Base-by-base conservation (phyloP, 2,113 vertebrate genomes). In the Donacobius atricapilla region DNA sequence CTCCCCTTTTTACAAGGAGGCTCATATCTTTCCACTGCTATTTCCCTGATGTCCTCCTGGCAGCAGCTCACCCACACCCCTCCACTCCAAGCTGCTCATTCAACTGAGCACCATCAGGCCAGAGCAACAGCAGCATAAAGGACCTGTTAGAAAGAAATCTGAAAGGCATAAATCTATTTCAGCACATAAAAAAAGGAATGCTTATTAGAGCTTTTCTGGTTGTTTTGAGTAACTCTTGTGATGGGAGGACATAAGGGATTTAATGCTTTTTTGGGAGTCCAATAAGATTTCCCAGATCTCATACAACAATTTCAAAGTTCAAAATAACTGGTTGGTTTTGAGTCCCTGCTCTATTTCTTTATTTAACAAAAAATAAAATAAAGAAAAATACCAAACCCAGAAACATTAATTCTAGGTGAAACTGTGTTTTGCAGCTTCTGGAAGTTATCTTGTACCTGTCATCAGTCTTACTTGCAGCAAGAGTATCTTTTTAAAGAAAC, bases 51-150 rank as follows among this genome's bases (percentile, higher is more conserved):
- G 37, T 19, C 14, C 58, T 60, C 40, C 65, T 47, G 44, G 37
- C 57, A 54, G 33, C 88, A 85, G 35, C 70, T 80, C 76, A 3
- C 39, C n/a, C 50, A 23, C 21, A 18, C 6, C 7, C 21, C 30
- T 31, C 44, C 66, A 28, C 44, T 28, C 56, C 0, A 5, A 61
- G n/a, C 24, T 70, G 45, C 48, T 15, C 0, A 0, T 17, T 51
- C 80, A 61, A 28, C 54, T 70, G 35, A 15, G 39, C 7, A 6
- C 33, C 42, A 48, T 3, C 64, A 14, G 48, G 6, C 39, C 58
- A 63, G 31, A 79, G 27, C 37, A 70, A 16, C 6, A 30, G 45
- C 60, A 47, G 25, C 1, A 19, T 24, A 7, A 83, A 78, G 22
- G 25, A 47, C 23, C 23, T 23, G 5, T 8, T 30, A 64, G 30